Evolutionary conservation across 2,113 vertebrate genomes (phyloP), one percentile per base, ranked within the genome.

Genomic region (Piaya cayana): DNA sequence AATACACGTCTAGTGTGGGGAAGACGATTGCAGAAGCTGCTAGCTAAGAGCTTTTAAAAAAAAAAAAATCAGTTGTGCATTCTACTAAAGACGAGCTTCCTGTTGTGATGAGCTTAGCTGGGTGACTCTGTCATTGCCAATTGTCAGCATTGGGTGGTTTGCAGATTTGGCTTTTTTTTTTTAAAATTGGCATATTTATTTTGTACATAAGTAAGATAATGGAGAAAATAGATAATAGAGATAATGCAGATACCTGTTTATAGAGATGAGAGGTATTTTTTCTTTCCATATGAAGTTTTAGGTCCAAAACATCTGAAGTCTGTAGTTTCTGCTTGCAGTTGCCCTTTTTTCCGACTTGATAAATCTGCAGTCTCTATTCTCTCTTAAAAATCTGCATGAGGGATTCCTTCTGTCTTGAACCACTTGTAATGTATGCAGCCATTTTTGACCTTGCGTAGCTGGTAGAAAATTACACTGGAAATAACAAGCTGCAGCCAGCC

Each of bases 291-390:
- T 86, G 15, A 95, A 96, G 94, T 95, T 92, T 96, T 97, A 96
- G 95, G 94, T 96, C 94, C 94, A 96, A 95, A 96, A 77, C 92
- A 91, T 83, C 94, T 53, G 92, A 96, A 97, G 95, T 88, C 87
- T 96, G 71, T 97, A 96, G 95, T 96, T 96, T 96, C 96, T 92
- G 95, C 93, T 97, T 97, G 92, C 95, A 96, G 92, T 96, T 97
- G 91, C 95, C 92, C 95, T 95, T 96, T 97, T 96, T 95, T 93
- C 94, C 95, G 91, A 90, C 96, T 93, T 95, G 79, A 88, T 97
- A 95, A 95, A 94, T 93, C 94, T 96, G 86, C 94, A 95, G 92
- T 96, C 92, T 94, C 93, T 94, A 95, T 94, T 86, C 88, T 96
- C 93, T 96, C 92, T 97, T 93, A 92, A 97, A 97, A 96, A 96